A percentile compares a stretch with the other conserved stretches of the same genome.
These are phyloP conservation scores for Muscicapa comitata DNA, from an alignment of 2,797 vertebrate species.

Conservation along the genomic window DNA sequence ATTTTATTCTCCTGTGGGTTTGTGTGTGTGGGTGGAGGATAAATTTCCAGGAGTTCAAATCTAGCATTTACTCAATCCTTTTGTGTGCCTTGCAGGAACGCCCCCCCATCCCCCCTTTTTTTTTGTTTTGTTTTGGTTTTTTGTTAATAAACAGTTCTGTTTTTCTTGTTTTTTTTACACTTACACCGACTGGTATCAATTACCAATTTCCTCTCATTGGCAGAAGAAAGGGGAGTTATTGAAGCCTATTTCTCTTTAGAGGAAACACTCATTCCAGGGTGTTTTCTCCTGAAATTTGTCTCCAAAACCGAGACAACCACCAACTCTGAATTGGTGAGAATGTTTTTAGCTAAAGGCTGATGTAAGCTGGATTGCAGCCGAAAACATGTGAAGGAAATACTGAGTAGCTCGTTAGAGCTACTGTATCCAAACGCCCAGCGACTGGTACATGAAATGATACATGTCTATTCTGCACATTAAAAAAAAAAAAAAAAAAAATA, in stretches of 20 bases:
- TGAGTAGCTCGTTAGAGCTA: background rate
- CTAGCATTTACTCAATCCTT: background rate
- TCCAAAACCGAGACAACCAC: background rate
- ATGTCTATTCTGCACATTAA: background rate
- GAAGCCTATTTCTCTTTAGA: background rate
- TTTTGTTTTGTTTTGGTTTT: too few relatives aligned
- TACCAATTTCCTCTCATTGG: background rate
- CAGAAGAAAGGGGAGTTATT: background rate
- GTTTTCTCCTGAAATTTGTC: background rate
- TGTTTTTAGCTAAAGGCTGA: background rate
- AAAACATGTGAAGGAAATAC: background rate
- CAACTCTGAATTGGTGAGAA: background rate
- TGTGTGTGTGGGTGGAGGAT: too few relatives aligned
- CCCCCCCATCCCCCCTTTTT: rapidly evolving
- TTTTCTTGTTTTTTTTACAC: background rate
- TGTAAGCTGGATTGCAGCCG: background rate
- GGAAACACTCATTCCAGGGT: background rate
- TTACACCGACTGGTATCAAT: background rate
- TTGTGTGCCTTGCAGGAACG: background rate
- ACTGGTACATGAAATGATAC: background rate
- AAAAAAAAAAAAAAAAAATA: too few relatives aligned
- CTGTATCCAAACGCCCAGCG: background rate
- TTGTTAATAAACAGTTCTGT: background rate
- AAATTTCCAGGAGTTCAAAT: background rate
- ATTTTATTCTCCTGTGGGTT: background rate